Percentiles rank a stretch among this genome's conserved stretches.
These are phyloP conservation scores for Hylyphantes graminicola DNA, from an alignment of 1,140 invertebrate genomes.

Conservation along the genomic window DNA sequence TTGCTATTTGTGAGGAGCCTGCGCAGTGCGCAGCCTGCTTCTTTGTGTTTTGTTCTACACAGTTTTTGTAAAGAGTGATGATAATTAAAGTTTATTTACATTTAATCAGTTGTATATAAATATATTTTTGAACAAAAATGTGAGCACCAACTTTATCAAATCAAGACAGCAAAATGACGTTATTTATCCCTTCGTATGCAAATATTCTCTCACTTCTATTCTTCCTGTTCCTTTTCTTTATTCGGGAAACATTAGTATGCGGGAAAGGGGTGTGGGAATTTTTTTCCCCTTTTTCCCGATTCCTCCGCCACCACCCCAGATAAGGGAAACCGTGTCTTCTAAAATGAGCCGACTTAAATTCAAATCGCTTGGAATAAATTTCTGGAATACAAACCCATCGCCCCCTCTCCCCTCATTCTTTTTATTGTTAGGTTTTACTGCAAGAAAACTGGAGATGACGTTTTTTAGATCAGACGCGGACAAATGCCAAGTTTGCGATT, in stretches of 20 bases:
- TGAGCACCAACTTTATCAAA: too few relatives aligned
- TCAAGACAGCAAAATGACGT: slow-evolving; percentile 9
- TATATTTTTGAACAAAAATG: too few relatives aligned
- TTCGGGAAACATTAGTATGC: slow-evolving; percentile 31
- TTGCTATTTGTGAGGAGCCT: too few relatives aligned
- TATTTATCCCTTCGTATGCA: slow-evolving; percentile 53
- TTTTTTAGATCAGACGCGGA: too few relatives aligned
- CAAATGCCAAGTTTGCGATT: too few relatives aligned
- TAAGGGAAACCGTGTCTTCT: slow-evolving; percentile 39
- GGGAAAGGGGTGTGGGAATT: neutral
- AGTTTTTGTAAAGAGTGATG: too few relatives aligned
- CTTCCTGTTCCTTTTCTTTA: slow-evolving; percentile 9
- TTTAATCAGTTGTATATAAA: too few relatives aligned
- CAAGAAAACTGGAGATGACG: too few relatives aligned
- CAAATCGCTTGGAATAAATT: slow-evolving; percentile 60
- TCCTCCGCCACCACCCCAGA: neutral
- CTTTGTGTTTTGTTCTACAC: too few relatives aligned
- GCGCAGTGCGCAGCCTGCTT: too few relatives aligned
- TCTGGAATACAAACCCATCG: neutral
- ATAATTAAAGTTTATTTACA: too few relatives aligned
- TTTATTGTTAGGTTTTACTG: too few relatives aligned
- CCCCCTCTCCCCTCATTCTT: neutral
- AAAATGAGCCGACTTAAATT: slow-evolving; percentile 60
- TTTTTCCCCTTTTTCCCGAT: neutral
- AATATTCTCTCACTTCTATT: slow-evolving; percentile 34